A percentile compares a stretch with the other conserved stretches of the same genome.
Conservation (phyloP, 2,888 invertebrate species). For the Zootermopsis nevadensis region DNA sequence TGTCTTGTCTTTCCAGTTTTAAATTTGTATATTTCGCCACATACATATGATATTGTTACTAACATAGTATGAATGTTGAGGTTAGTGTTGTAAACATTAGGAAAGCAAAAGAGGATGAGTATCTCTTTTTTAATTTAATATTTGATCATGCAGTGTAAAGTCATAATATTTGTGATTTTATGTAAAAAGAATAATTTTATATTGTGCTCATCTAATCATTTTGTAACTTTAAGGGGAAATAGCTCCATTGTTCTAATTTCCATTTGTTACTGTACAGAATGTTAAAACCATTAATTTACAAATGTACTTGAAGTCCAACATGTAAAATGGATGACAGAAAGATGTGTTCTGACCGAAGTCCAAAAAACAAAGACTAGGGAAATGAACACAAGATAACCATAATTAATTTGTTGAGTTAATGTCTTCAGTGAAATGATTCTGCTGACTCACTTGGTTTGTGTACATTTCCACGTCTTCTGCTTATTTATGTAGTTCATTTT, state of each 20-base stretch:
- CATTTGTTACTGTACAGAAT: too few relatives aligned
- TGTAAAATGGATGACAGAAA: too few relatives aligned
- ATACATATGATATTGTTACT: conserved; percentile 7
- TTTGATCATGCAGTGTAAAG: background rate
- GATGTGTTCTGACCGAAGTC: too few relatives aligned
- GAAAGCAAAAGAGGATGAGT: background rate
- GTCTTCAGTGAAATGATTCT: too few relatives aligned
- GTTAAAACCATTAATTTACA: too few relatives aligned
- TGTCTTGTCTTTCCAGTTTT: conserved; percentile 16
- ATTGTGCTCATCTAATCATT: background rate
- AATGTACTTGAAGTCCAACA: too few relatives aligned
- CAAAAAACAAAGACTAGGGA: too few relatives aligned
- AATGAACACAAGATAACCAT: too few relatives aligned
- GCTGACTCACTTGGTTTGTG: too few relatives aligned
- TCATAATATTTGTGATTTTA: conserved; percentile 11
- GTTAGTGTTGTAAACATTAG: conserved; percentile 23
- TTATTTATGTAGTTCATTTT: too few relatives aligned
- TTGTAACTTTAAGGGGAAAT: background rate
- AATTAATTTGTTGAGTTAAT: too few relatives aligned
- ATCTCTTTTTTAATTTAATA: conserved; percentile 4
- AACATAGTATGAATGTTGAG: conserved; percentile 17
- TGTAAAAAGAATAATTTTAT: background rate
- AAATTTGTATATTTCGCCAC: conserved; percentile 16
- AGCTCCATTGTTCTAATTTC: background rate
- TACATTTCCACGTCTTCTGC: too few relatives aligned